A percentile compares a stretch with the other conserved stretches of the same genome.
phyloP scores from a whole-genome alignment of 2,888 invertebrate genomes.

The Rutpela maculata region DNA sequence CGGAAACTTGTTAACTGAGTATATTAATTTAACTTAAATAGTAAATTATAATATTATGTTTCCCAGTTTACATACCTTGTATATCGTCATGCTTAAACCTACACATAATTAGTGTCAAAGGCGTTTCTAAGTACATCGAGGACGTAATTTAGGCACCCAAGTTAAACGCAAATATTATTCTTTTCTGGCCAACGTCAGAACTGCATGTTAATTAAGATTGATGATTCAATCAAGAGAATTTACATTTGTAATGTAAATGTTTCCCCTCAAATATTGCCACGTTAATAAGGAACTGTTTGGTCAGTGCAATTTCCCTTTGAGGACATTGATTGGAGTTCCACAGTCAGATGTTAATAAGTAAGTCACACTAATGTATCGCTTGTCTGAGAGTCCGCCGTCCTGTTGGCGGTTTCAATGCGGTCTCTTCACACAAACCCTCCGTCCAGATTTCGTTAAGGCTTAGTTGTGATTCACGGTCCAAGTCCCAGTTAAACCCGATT shows the following conservation, averaged over 20 bases:
- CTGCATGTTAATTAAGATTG: conserved; percentile 46
- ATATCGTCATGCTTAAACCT: neutral
- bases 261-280: conserved; percentile 55
- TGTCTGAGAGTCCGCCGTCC: conserved; percentile 53
- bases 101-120: neutral
- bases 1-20: too few relatives aligned
- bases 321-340: conserved; percentile 61
- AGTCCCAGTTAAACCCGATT: conserved; percentile 61
- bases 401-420: conserved; percentile 55
- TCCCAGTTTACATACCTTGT: neutral
- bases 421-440: conserved; percentile 53
- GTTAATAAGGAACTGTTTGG: conserved; percentile 56
- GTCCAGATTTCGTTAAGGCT: conserved; percentile 59
- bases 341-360: conserved; percentile 62
- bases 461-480: conserved; percentile 63
- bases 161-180: conserved; percentile 1
- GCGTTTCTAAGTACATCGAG: neutral
- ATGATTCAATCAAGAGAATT: conserved; percentile 51
- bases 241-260: conserved; percentile 51
- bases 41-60: too few relatives aligned
- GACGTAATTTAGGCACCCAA: neutral
- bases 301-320: conserved; percentile 62
- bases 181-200: conserved; percentile 9
- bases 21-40: too few relatives aligned
- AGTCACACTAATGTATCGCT: conserved; percentile 63